Evolutionary conservation across 2,888 invertebrate species (phyloP).

Genomic region (Ptychoptera contaminata): DNA sequence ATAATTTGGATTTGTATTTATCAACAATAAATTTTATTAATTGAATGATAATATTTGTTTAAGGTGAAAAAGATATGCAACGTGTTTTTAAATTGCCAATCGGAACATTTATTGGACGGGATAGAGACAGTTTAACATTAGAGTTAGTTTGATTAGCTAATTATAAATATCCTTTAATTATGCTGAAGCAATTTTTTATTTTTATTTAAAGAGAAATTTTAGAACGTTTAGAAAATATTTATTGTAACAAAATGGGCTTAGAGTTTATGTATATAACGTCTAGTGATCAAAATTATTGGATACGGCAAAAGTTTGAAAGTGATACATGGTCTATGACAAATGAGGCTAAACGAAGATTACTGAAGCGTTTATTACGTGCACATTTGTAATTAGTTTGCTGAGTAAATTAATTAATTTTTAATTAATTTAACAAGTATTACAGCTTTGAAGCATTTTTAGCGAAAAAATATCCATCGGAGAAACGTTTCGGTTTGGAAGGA

Average conservation of each 20-base stretch:
- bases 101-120: constrained; percentile 94
- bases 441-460: constrained; percentile 97
- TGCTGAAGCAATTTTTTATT: constrained; percentile 1
- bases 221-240: constrained; percentile 77
- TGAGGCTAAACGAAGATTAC: constrained; percentile 75
- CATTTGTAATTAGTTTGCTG: constrained; percentile 48
- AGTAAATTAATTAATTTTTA: not conserved
- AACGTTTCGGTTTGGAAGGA: constrained; percentile 97
- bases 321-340: constrained; percentile 71
- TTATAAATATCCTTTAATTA: not conserved
- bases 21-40: too few relatives aligned
- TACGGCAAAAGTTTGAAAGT: constrained; percentile 88
- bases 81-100: constrained; percentile 91
- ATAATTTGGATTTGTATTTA: too few relatives aligned
- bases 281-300: constrained; percentile 98
- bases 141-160: constrained; percentile 42
- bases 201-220: constrained; percentile 61
- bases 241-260: constrained; percentile 94
- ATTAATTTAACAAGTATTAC: constrained; percentile 7
- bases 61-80: constrained; percentile 94
- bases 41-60: constrained; percentile 14
- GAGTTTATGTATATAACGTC: constrained; percentile 99
- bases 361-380: constrained; percentile 87
- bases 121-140: constrained; percentile 75
- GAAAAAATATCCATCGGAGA: constrained; percentile 97